Base-by-base conservation (phyloP, 2,888 invertebrate species). In the Imbricaverruca yamaguchii region DNA sequence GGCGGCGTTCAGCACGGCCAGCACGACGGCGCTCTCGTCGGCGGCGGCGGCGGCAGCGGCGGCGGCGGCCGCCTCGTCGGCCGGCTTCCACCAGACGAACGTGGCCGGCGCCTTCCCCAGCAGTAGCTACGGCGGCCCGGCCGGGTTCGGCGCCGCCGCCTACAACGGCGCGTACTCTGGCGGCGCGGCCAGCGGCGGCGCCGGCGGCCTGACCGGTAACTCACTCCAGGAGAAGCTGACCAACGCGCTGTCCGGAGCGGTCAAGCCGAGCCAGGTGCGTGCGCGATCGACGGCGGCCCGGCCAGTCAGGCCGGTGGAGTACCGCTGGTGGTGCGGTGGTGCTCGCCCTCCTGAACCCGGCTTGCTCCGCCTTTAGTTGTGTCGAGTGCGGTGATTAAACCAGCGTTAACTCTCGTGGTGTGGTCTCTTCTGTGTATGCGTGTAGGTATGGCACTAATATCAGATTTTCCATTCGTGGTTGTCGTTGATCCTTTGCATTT, bases 141-240 rank as follows among this genome's bases (percentile, higher is more conserved):
- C 74, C 8, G 74, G 18, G 15, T 74, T 53, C 69, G 39, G 69
- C 39, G 13, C 6, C 39, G 25, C 39, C 15, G 69, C 12, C 39
- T 12, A 4, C 39, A 23, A 39, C 69, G 15, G 13, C 69, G 13
- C 15, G 39, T 12, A 15, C 69, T 23, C 12, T 18, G 23, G 12
- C 15, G 39, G 39, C 39, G 25, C 69, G 39, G 25, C 13, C 69
- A 69, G 39, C 69, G 23, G 23, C 39, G 69, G 39, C 69, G 10
- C 12, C 39, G 39, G 39, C 12, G 13, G 39, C 39, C 69, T 69
- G 7, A 39, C 69, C 69, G 69, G 69, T 13, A 69, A 69, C 69
- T 69, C 69, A 39, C 69, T 69, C 10, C 69, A 69, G 69, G 69
- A 69, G 69, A 69, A 69, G 39, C 69, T 69, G 23, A 69, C 69